These are phyloP conservation scores for Agriotes lineatus DNA, from an alignment of 2,888 invertebrate genomes.

Conservation along the genomic window DNA sequence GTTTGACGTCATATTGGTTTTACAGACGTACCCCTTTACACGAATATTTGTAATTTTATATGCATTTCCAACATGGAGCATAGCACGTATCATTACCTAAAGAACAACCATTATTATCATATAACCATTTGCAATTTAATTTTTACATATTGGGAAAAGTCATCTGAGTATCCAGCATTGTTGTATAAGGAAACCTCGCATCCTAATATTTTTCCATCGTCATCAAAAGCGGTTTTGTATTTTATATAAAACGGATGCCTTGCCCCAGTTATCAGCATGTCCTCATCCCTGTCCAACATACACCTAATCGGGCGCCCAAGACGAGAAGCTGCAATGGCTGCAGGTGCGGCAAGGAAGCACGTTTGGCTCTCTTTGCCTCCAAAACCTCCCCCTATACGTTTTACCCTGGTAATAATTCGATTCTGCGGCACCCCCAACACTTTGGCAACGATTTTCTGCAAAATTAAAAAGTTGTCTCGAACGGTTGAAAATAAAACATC, in stretches of 20 bases:
- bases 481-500: too few species aligned
- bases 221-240: constrained; percentile 86
- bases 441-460: constrained; percentile 76
- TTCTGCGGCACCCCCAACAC: constrained; percentile 80
- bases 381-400: constrained; percentile 94
- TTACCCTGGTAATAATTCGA: constrained; percentile 81
- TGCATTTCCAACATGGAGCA: constrained; percentile 87
- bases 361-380: constrained; percentile 93
- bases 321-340: constrained; percentile 85
- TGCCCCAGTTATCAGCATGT: constrained; percentile 90
- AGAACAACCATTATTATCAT: too few species aligned
- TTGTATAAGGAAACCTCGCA: constrained; percentile 78
- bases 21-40: constrained; percentile 81
- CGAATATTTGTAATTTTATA: constrained; percentile 83
- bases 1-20: constrained; percentile 91
- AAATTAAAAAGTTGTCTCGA: too few species aligned
- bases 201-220: constrained; percentile 81
- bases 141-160: constrained; percentile 22
- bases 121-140: too few species aligned
- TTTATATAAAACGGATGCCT: constrained; percentile 90
- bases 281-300: constrained; percentile 94
- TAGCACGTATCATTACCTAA: constrained; percentile 87
- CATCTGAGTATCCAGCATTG: constrained; percentile 27
- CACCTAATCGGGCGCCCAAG: constrained; percentile 83
- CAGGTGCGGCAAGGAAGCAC: constrained; percentile 76